Percentiles rank a stretch among this genome's conserved stretches.
Conservation (phyloP, 2,888 invertebrate genomes). For the Timema podura region DNA sequence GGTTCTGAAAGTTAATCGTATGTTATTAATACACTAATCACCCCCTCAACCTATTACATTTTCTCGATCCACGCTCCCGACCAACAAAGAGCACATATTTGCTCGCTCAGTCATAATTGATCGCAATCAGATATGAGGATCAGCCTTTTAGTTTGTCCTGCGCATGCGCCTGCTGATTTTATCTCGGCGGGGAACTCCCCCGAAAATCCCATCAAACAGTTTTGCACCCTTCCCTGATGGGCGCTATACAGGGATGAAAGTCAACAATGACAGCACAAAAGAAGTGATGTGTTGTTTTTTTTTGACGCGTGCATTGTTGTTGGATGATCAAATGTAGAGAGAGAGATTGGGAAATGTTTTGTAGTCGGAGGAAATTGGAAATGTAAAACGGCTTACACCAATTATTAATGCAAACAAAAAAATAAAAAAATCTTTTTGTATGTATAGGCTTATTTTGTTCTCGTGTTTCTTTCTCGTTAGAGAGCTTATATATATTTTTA, state of each 20-base stretch:
- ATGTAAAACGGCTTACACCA: slow-evolving; percentile 13
- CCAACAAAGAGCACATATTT: slow-evolving; percentile 12
- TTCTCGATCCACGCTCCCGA: background rate
- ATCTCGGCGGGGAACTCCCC: background rate
- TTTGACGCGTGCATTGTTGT: too few relatives aligned
- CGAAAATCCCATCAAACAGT: slow-evolving; percentile 16
- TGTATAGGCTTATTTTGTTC: too few relatives aligned
- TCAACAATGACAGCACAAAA: too few relatives aligned
- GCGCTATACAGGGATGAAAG: too few relatives aligned
- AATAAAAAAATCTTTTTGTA: too few relatives aligned
- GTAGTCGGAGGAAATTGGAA: slow-evolving; percentile 11
- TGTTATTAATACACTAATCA: background rate
- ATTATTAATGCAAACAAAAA: background rate
- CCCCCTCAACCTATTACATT: background rate
- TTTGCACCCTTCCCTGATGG: background rate
- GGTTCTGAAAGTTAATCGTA: too few relatives aligned
- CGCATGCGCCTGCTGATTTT: slow-evolving; percentile 1
- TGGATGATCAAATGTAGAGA: too few relatives aligned
- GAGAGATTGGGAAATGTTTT: too few relatives aligned
- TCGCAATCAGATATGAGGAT: background rate
- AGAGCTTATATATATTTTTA: too few relatives aligned
- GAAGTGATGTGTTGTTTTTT: too few relatives aligned
- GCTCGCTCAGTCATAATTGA: slow-evolving; percentile 15
- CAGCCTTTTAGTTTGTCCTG: background rate
- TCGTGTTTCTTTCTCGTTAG: too few relatives aligned